Evolutionary conservation across 2,888 invertebrate genomes (phyloP).

Genomic region (Oxycera nigricornis): DNA sequence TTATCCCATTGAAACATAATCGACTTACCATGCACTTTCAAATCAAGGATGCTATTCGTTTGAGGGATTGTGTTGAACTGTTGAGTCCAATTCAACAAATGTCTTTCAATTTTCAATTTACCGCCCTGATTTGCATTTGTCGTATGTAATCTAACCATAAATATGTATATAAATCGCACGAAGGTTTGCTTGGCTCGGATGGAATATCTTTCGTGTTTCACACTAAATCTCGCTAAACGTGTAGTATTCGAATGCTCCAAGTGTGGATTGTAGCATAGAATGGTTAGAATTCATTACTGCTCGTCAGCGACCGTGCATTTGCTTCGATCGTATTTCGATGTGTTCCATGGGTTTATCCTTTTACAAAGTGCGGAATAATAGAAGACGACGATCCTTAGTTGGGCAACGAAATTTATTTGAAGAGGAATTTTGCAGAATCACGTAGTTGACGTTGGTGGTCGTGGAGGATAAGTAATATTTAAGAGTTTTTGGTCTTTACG

Average conservation of each 20-base stretch:
- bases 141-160: not conserved
- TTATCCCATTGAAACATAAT: no score
- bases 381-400: not conserved
- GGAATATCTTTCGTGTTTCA: not conserved
- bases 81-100: not conserved
- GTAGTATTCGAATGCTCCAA: not conserved
- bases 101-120: slow-evolving; percentile 15
- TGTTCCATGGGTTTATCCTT: not conserved
- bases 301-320: not conserved
- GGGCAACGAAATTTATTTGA: not conserved
- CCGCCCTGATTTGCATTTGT: slow-evolving; percentile 21
- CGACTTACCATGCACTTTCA: no score
- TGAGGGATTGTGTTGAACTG: not conserved
- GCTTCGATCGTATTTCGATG: not conserved
- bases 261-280: not conserved
- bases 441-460: slow-evolving; percentile 7
- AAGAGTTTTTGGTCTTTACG: not conserved
- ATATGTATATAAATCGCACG: not conserved
- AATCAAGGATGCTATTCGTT: no score
- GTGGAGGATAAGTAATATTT: slow-evolving; percentile 14
- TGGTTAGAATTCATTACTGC: not conserved
- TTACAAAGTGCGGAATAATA: not conserved
- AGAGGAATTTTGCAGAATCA: slow-evolving; percentile 6
- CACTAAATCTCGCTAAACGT: not conserved
- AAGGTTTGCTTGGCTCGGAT: not conserved